These are phyloP conservation scores for Sprattus sprattus DNA, from an alignment of 2,113 vertebrate genomes.

Conservation along the genomic window DNA sequence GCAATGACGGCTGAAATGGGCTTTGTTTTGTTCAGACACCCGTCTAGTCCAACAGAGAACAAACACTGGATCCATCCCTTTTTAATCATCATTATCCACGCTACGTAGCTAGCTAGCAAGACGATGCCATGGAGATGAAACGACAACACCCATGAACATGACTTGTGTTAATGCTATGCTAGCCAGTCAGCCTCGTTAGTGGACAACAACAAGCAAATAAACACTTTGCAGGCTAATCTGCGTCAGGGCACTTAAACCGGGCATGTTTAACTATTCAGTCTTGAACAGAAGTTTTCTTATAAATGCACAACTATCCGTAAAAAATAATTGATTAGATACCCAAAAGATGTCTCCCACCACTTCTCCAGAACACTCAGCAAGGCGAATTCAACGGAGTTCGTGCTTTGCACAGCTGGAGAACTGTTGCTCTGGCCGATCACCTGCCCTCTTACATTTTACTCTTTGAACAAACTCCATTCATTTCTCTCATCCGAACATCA, in stretches of 20 bases:
- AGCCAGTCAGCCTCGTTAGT: background rate
- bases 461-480: background rate
- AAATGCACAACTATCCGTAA: background rate
- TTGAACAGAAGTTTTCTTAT: background rate
- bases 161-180: background rate
- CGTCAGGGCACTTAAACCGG: background rate
- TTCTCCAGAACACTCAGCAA: background rate
- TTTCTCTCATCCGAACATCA: background rate
- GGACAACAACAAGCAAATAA: background rate
- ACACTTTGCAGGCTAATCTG: background rate
- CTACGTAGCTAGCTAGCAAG: background rate
- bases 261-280: background rate
- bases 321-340: background rate
- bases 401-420: background rate
- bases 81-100: background rate
- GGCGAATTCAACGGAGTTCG: background rate
- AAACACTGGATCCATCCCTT: background rate
- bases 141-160: background rate
- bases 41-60: background rate
- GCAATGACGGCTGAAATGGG: background rate
- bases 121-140: slow-evolving; percentile 16
- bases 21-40: background rate
- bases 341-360: slow-evolving; percentile 9
- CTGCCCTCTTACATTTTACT: background rate
- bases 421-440: slow-evolving; percentile 1